These are phyloP conservation scores for Penaeus vannamei DNA, from an alignment of 1,140 invertebrate species.

Conservation along the genomic window DNA sequence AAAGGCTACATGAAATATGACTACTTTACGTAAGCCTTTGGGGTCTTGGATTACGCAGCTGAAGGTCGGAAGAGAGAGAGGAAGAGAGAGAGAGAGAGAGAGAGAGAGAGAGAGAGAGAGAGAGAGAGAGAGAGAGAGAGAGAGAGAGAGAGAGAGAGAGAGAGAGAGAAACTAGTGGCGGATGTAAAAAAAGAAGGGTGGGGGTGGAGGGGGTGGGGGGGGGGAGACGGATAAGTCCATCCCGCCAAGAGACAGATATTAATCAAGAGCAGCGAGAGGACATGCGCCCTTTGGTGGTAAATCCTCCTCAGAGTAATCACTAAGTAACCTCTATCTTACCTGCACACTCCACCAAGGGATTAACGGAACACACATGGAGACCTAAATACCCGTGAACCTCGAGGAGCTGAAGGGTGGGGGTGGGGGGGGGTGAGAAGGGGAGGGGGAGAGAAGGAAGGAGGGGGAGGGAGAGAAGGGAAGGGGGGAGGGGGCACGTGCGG, in stretches of 20 bases:
- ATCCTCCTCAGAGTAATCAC: too few relatives aligned
- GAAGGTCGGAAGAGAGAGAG: not conserved
- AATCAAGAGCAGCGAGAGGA: too few relatives aligned
- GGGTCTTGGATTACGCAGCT: not conserved
- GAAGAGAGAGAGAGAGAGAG: not conserved
- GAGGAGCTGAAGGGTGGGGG: too few relatives aligned
- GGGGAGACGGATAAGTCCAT: not conserved
- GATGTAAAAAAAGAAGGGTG: not conserved
- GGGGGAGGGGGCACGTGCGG: not conserved
- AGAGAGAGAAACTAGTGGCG: not conserved
- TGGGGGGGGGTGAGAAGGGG: not conserved
- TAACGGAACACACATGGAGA: too few relatives aligned
- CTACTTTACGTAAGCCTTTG: too few relatives aligned
- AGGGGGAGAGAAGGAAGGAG: not conserved
- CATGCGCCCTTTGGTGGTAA: too few relatives aligned
- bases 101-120: conserved; percentile 3
- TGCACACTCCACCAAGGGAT: too few relatives aligned
- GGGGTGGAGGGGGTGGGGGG: too few relatives aligned
- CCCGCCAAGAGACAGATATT: too few relatives aligned
- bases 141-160: conserved; percentile 8
- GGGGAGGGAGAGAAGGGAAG: not conserved
- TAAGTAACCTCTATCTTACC: too few relatives aligned
- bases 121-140: conserved; percentile 27
- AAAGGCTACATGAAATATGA: too few relatives aligned
- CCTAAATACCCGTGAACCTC: too few relatives aligned